Base-by-base conservation (phyloP, 2,797 vertebrate genomes). In the Tympanoctomys barrerae region DNA sequence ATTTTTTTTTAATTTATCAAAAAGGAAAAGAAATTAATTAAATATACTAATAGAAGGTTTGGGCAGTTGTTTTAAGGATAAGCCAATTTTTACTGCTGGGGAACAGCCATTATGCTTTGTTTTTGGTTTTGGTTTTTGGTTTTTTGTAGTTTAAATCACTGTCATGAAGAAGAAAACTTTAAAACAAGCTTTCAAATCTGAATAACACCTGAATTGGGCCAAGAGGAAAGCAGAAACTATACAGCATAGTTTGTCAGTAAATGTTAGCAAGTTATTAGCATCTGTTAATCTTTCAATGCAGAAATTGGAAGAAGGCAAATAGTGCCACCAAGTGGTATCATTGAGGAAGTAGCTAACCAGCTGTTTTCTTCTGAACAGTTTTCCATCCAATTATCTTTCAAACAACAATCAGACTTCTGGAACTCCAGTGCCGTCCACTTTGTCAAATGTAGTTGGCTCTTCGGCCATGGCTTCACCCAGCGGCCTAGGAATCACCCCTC, bases 371-470 rank as follows among this genome's bases (percentile, higher is more conserved):
- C 97, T 94, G 96, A 79, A 90, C 98, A 99, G 99, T 97, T 99
- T 99, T 98, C 99, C 99, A 88, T 99, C 99, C 2, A 99, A 98
- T 59, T 99, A 99, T 97, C 99, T 99, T 96, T 99, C 99, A 97
- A 99, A 99, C 98, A 99, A 99, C 98, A 99, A 99, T 98, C 99
- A 99, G 98, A 99, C 99, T 22, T 98, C 99, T 0, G 97, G 98
- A 95, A 96, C 98, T 13, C 98, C 98, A 7, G 96, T 98, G 75
- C 99, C 99, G 96, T 99, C 99, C 96, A 97, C 99, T 98, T 99
- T 99, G 94, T 98, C 99, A 95, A 98, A 99, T 7, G 98, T 99
- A 91, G 98, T 99, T 13, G 98, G 98, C 93, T 98, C 99, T 95
- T 98, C 99, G 96, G 98, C 99, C 7, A 97, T 99, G 98, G 98